Base-by-base conservation (phyloP, 92 coral and sea anemone species). In the Meandrina meandrites region DNA sequence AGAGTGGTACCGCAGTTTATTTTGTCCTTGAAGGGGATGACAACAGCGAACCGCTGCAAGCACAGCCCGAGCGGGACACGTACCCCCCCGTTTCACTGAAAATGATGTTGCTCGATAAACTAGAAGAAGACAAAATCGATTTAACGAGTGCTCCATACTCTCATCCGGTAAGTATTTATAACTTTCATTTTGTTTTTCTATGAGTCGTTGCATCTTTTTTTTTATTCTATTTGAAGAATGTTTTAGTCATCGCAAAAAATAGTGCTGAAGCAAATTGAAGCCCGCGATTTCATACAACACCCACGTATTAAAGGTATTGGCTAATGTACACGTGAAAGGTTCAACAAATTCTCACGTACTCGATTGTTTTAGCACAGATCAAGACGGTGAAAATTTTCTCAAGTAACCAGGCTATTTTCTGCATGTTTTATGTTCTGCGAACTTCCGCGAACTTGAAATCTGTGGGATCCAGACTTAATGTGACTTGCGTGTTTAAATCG, bases 1-100 rank as follows among this genome's bases (percentile, higher is more conserved):
- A 93, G 70, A 86, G 95, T 75, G 99, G 98, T 14, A 93, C 98
- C n/a, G 96, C 98, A 42, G 98, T 97, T 28, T 97, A 97, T 82
- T 97, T 97, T 79, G 96, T 93, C 57, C 86, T 97, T 36, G 84
- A 81, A 19, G 84, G 87, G 68, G 30, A 27, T 60, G 13, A 21
- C 19, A 87, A 81, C 15, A 80, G 81, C 32, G 66, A 74, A 27
- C 89, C 93, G 24, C 42, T 83, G 15, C 90, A 68, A 72, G 93
- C 92, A n/a, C 98, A 95, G 64, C 79, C 94, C 22, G 91, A 91
- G 79, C 94, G 99, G 45, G 99, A 97, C 31, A 94, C 90, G 13
- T 91, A 90, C 79, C 88, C 89, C 21, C 93, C 94, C 22, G 80
- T 93, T 48, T 91, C 92, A 57, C 79, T 97, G 50, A 93, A 91